phyloP scores from a whole-genome alignment of 1,140 invertebrate species.

The Caerostris darwini region DNA sequence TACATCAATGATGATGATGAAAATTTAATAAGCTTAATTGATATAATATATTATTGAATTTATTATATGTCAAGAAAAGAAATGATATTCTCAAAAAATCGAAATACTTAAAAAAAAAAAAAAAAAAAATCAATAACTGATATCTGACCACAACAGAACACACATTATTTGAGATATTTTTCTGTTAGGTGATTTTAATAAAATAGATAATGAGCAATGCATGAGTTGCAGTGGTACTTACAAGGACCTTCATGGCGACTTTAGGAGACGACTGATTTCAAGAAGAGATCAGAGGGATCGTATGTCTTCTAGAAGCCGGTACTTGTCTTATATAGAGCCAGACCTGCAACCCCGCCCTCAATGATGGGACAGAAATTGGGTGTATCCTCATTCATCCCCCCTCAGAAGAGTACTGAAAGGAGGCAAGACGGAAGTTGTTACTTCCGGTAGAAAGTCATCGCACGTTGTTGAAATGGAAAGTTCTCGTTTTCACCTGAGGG shows the following conservation, averaged over 20 bases:
- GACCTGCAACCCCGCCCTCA: background rate
- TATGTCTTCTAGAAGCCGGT: background rate
- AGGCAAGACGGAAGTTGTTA: conserved; percentile 28
- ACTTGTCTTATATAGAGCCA: background rate
- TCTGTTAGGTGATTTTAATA: too few relatives aligned
- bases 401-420: background rate
- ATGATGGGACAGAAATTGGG: background rate
- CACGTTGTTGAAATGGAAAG: conserved; percentile 65
- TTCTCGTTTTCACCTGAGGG: conserved; percentile 63
- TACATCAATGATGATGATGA: too few relatives aligned
- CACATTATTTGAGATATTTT: too few relatives aligned
- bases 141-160: too few relatives aligned
- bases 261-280: background rate
- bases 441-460: conserved; percentile 18
- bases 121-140: too few relatives aligned
- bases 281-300: background rate
- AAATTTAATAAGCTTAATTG: too few relatives aligned
- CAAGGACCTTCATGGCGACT: background rate
- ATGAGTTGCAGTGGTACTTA: background rate
- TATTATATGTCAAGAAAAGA: too few relatives aligned
- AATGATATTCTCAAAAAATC: too few relatives aligned
- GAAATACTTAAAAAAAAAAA: too few relatives aligned
- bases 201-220: too few relatives aligned
- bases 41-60: too few relatives aligned
- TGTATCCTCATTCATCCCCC: background rate